Conservation (phyloP, 2,113 vertebrate genomes). For the Danionella cerebrum region DNA sequence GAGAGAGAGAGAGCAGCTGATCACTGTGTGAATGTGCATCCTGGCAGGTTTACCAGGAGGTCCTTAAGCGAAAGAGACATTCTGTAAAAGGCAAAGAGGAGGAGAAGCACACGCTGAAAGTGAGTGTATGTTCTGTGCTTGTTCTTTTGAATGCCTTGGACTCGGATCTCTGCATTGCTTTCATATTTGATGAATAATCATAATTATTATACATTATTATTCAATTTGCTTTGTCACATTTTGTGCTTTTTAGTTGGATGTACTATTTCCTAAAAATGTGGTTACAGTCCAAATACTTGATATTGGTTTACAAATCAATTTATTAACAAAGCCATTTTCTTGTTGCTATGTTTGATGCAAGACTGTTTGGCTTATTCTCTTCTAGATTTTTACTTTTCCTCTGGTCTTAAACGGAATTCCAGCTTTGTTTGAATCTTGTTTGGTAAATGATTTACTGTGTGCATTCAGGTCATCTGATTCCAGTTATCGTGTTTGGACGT, state of each 20-base stretch:
- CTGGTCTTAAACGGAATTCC: background rate
- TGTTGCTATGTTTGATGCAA: background rate
- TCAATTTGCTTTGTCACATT: too few species aligned
- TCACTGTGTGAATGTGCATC: background rate
- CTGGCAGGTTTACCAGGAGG: background rate
- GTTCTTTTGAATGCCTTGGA: too few species aligned
- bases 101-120: background rate
- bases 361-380: background rate
- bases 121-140: too few species aligned
- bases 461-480: background rate
- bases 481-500: background rate
- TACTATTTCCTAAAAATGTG: too few species aligned
- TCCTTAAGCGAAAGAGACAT: background rate
- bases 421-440: background rate
- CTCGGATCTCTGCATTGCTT: too few species aligned
- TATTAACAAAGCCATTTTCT: too few species aligned
- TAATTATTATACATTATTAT: too few species aligned
- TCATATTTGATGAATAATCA: too few species aligned
- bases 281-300: too few species aligned
- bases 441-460: slow-evolving; percentile 1
- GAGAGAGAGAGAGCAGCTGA: background rate
- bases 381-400: background rate
- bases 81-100: background rate
- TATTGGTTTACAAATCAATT: too few species aligned
- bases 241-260: too few species aligned